phyloP scores from a whole-genome alignment of 2,113 vertebrate species.

The Oncorhynchus nerka region DNA sequence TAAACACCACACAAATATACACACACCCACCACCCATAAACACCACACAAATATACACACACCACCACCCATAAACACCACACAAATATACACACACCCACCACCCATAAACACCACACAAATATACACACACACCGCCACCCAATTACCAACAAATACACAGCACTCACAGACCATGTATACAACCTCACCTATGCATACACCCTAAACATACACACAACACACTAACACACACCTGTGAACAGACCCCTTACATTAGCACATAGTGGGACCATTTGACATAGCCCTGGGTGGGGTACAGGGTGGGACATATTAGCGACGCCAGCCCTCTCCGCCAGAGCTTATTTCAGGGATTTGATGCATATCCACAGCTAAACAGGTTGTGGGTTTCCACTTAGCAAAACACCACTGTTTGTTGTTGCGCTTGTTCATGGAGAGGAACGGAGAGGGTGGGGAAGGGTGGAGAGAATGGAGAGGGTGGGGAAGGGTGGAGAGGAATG shows the following conservation, averaged over 20 bases:
- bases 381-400: conserved; percentile 60
- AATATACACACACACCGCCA: conserved; percentile 31
- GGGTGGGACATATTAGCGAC: conserved; percentile 56
- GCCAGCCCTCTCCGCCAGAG: conserved; percentile 54
- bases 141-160: conserved; percentile 12
- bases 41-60: conserved; percentile 33
- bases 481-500: no score
- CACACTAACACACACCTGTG: conserved; percentile 46
- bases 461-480: no score
- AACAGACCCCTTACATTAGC: conserved; percentile 44
- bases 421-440: conserved; percentile 56
- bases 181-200: neutral
- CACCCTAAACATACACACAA: conserved; percentile 17
- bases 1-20: no score
- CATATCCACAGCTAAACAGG: conserved; percentile 56
- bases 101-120: conserved; percentile 20
- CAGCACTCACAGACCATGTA: conserved; percentile 51
- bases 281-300: conserved; percentile 58
- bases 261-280: conserved; percentile 56
- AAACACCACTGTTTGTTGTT: conserved; percentile 70
- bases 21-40: neutral
- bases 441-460: no score
- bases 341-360: conserved; percentile 64
- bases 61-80: conserved; percentile 14
- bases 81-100: no score